Evolutionary conservation across 2,888 invertebrate genomes (phyloP), one percentile per base, ranked within the genome.

Genomic region (Flexamia atlantica): DNA sequence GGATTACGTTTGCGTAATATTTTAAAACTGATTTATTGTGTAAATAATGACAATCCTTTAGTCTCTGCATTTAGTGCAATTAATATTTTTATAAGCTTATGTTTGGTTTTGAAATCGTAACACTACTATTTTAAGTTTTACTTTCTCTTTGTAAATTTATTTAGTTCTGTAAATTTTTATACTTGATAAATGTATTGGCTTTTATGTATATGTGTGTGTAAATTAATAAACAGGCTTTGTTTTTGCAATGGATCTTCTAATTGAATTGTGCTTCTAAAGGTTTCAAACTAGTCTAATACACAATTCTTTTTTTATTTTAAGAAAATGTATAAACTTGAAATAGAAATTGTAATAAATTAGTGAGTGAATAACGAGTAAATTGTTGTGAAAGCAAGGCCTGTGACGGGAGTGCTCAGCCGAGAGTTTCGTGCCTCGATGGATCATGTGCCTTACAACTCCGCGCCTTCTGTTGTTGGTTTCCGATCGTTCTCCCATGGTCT

Each of bases 401-500:
- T 20, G 17, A 46, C n/a, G n/a, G n/a, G 5, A 23, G 23, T 23
- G 53, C 14, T 53, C 9, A 53, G 53, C 30, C 28, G 1, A 28
- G 10, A 17, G 64, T 28, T 14, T 10, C 64, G 74, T 76, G 74
- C 74, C 74, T 76, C 36, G 74, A 17, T 14, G 46, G 74, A 76
- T 40, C 25, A 32, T 32, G 79, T 79, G 79, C 79, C 79, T 79
- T 76, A 76, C 28, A 10, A 40, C 70, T 70, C 70, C 40, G 23
- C 70, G 70, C 70, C 46, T 36, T 46, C 46, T 46, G 3, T 46
- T 28, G 76, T 76, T 40, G 72, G 72, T 32, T 70, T 70, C 70
- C 70, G 70, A 32, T 17, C 42, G 72, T 46, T 76, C 50, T 76
- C 50, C 79, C 57, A 32, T 79, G 79, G 79, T 79, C 79, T 79